Evolutionary conservation across 2,113 vertebrate genomes (phyloP).

Genomic region (Ctenodactylus gundi): DNA sequence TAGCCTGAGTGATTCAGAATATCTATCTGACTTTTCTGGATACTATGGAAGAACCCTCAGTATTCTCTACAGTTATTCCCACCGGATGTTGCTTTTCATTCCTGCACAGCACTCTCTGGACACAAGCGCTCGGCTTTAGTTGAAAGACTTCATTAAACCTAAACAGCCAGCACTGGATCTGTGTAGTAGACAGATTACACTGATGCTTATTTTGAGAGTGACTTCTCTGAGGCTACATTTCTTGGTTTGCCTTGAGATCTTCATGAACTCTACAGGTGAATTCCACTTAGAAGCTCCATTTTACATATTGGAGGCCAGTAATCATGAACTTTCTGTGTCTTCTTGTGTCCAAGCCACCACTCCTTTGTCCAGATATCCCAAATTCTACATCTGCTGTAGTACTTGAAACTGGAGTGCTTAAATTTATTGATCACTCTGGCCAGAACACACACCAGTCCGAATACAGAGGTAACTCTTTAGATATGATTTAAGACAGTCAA

Average conservation of each 20-base stretch:
- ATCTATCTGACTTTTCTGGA: not conserved
- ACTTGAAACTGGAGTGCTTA: not conserved
- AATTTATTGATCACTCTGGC: not conserved
- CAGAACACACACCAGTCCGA: not conserved
- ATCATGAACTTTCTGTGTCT: not conserved
- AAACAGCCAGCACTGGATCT: not conserved
- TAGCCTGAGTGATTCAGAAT: not conserved
- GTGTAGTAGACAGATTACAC: not conserved
- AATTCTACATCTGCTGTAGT: no score
- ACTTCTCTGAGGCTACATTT: not conserved
- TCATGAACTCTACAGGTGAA: not conserved
- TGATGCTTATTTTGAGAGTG: not conserved
- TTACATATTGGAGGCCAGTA: not conserved
- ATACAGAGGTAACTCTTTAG: not conserved
- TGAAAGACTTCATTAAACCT: not conserved
- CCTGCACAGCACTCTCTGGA: not conserved
- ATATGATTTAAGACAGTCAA: not conserved
- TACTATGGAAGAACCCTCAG: no score
- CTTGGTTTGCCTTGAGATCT: not conserved
- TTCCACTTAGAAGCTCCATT: not conserved
- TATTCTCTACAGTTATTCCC: not conserved
- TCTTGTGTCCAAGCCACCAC: not conserved
- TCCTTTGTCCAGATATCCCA: not conserved
- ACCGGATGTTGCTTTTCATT: not conserved
- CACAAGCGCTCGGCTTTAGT: not conserved